Evolutionary conservation across 2,888 invertebrate genomes (phyloP), one percentile per base, ranked within the genome.

Genomic region (Synergus laeviventris): DNA sequence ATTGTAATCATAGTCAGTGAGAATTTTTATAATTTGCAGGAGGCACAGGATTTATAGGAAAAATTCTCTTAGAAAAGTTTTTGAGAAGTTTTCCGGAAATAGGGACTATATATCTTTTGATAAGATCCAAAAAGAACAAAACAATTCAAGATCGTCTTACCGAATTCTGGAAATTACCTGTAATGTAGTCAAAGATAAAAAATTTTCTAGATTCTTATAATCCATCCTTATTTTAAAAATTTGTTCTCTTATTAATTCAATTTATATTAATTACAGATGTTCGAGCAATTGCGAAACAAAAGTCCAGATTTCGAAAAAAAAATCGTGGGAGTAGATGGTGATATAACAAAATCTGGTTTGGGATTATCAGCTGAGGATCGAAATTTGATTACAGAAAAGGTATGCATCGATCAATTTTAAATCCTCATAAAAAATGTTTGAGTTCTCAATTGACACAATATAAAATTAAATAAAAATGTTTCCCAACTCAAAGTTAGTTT

Each of bases 311-410:
- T 49, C 2, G 49, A 49, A 21, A 86, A 90, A 73, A 92, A 91
- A 88, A 81, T 92, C 21, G 81, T 87, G 62, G 86, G 88, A 36
- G 87, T 92, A 42, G 79, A 78, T 36, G 92, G 92, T 4, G 92
- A 92, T 77, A 91, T 91, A 77, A 79, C 82, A 49, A 77, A 87
- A 31, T 85, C 87, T 1, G 87, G 87, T 45, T 81, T 92, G 56
- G 92, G 91, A 12, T 86, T 92, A 18, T 88, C 89, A 45, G 78
- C 82, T 18, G 81, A 83, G 38, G 91, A 92, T 81, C 87, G 89
- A 2, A 80, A 82, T 61, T 36, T 76, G 0, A 21, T 84, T 36
- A 74, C n/a, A 16, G 75, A 77, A 61, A 75, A 81, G 78, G 80
- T 84, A 60, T 60, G 31, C 4, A 31, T 5, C 31, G 2, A 31